phyloP scores from a whole-genome alignment of 2,113 vertebrate species.

The Pluvianellus socialis region DNA sequence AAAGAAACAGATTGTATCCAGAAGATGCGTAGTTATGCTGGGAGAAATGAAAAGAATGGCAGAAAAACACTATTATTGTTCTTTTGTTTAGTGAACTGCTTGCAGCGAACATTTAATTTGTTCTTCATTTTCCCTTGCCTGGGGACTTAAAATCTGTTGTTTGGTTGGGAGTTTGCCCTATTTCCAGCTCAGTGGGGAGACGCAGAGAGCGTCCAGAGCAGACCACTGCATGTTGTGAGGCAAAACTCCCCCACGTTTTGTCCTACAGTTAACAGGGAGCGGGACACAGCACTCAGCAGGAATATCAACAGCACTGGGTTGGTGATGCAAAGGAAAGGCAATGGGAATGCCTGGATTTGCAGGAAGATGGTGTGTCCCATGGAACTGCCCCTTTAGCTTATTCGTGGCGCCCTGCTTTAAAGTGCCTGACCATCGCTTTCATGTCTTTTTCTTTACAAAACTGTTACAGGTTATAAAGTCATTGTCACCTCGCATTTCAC shows the following conservation, averaged over 20 bases:
- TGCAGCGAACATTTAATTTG: slow-evolving; percentile 7
- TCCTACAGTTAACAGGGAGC: neutral
- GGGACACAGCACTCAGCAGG: neutral
- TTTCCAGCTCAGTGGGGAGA: neutral
- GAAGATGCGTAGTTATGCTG: slow-evolving; percentile 37
- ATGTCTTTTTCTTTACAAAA: neutral
- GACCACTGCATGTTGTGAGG: neutral
- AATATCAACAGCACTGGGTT: neutral
- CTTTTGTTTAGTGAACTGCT: neutral
- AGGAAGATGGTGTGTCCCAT: neutral
- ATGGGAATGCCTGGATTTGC: neutral
- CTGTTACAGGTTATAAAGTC: neutral
- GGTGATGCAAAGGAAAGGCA: neutral
- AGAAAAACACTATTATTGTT: slow-evolving; percentile 13
- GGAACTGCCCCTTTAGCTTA: neutral
- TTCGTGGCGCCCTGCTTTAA: neutral
- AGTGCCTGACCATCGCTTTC: accelerated
- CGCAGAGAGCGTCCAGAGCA: neutral
- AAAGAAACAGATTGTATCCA: slow-evolving; percentile 30
- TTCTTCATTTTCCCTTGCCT: slow-evolving; percentile 23
- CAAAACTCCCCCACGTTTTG: neutral
- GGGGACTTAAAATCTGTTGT: neutral
- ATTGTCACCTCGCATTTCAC: neutral
- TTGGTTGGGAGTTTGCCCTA: neutral
- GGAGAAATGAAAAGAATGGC: slow-evolving; percentile 27